Conservation (phyloP, 2,797 vertebrate genomes). For the Trachurus trachurus region DNA sequence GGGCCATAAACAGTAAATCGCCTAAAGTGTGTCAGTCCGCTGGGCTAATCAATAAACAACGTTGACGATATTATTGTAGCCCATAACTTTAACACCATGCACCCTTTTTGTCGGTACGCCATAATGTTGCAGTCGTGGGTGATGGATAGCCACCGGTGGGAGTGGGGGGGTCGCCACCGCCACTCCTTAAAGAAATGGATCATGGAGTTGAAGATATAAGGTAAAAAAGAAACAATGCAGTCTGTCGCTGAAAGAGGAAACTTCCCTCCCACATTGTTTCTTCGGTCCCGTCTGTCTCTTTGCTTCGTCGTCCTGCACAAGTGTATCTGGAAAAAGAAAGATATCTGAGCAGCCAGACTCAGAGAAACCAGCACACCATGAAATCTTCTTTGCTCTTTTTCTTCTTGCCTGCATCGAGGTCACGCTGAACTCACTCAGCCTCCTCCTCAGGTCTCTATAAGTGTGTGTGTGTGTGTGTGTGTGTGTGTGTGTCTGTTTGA, state of each 20-base stretch:
- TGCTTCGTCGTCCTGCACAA: neutral
- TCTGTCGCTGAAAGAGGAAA: neutral
- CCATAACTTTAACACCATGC: no score
- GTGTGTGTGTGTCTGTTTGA: neutral
- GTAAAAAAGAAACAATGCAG: no score
- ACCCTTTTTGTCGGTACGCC: no score
- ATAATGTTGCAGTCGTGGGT: no score
- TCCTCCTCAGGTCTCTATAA: neutral
- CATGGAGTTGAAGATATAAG: no score
- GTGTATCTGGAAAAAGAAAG: neutral
- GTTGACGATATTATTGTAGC: no score
- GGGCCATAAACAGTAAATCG: no score
- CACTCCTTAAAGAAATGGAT: no score
- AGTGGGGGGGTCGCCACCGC: no score
- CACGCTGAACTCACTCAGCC: slow-evolving; percentile 4
- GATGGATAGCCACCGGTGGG: no score
- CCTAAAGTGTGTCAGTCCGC: no score
- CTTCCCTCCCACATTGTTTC: neutral
- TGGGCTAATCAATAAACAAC: no score
- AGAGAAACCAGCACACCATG: neutral
- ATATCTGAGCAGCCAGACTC: neutral
- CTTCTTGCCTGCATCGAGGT: slow-evolving; percentile 1
- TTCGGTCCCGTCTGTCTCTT: neutral
- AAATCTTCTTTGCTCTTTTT: neutral
- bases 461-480: neutral